Evolutionary conservation across 2,888 invertebrate species (phyloP).

Genomic region (Mystacides longicornis): DNA sequence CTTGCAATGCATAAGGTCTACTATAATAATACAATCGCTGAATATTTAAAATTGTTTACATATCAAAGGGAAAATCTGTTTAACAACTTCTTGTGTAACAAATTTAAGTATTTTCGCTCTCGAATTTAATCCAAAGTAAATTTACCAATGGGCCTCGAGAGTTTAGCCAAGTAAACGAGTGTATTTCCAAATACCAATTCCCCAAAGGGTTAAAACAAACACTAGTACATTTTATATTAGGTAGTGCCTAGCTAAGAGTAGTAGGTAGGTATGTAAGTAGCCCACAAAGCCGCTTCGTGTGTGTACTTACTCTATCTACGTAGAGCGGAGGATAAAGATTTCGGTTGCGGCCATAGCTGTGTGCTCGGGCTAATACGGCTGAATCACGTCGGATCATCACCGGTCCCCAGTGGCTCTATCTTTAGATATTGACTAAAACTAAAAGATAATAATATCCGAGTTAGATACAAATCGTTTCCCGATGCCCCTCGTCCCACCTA

Average conservation of each 20-base stretch:
- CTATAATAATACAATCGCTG: too few relatives aligned
- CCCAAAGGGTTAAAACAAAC: not conserved
- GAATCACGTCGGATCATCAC: conserved; percentile 18
- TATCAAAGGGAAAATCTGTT: not conserved
- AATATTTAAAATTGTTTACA: not conserved
- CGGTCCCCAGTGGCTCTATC: conserved; percentile 3
- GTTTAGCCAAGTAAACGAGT: conserved; percentile 1
- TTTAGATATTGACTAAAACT: not conserved
- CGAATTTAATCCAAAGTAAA: conserved; percentile 2
- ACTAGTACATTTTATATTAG: not conserved
- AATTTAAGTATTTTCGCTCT: not conserved
- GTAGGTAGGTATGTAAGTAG: not conserved
- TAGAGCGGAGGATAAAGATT: conserved; percentile 4
- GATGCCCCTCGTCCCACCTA: too few relatives aligned
- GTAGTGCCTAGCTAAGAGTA: not conserved
- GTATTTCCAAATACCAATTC: not conserved
- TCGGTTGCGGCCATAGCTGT: conserved; percentile 6
- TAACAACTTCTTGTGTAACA: not conserved
- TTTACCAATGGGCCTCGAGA: not conserved
- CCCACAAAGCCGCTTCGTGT: not conserved
- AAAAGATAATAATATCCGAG: not conserved
- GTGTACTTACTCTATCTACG: not conserved
- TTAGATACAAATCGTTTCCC: not conserved
- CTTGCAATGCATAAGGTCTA: too few relatives aligned
- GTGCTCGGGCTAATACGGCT: conserved; percentile 17